Percentiles rank a stretch among this genome's conserved stretches.
These are phyloP conservation scores for Sarcophilus harrisii DNA, from an alignment of 2,797 vertebrate genomes.

Conservation along the genomic window DNA sequence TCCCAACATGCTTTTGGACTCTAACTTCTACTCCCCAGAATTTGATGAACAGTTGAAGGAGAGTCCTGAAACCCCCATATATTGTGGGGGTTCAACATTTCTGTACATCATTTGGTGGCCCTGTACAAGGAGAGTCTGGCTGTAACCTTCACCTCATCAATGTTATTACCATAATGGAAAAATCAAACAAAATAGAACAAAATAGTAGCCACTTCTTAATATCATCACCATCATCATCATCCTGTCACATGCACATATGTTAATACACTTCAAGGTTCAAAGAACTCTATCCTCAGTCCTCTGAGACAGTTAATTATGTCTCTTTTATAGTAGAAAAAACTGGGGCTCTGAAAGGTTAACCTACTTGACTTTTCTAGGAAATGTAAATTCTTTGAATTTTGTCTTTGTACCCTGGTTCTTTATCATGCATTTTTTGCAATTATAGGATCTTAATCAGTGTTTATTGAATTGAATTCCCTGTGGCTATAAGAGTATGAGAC, in stretches of 20 bases:
- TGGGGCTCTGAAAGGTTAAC: background rate
- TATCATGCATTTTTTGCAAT: background rate
- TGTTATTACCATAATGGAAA: background rate
- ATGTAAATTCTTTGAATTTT: background rate
- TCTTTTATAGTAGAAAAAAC: background rate
- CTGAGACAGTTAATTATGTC: background rate
- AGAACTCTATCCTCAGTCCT: background rate
- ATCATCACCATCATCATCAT: background rate
- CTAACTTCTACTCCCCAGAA: no score
- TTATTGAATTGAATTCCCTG: background rate
- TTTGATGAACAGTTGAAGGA: no score
- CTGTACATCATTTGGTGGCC: no score
- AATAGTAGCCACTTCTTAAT: background rate
- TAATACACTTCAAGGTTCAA: background rate
- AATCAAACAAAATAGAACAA: background rate
- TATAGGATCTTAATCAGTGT: background rate
- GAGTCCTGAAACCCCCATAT: no score
- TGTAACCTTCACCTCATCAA: no score
- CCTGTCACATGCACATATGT: background rate
- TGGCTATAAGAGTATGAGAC: background rate
- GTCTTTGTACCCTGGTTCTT: background rate
- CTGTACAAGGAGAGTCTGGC: no score
- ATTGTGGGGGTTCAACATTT: no score
- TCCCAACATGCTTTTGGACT: no score
- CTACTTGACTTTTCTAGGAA: background rate